A percentile compares a stretch with the other conserved stretches of the same genome.
Evolutionary conservation across 2,797 vertebrate genomes (phyloP).

Genomic region (Echeneis naucrates): DNA sequence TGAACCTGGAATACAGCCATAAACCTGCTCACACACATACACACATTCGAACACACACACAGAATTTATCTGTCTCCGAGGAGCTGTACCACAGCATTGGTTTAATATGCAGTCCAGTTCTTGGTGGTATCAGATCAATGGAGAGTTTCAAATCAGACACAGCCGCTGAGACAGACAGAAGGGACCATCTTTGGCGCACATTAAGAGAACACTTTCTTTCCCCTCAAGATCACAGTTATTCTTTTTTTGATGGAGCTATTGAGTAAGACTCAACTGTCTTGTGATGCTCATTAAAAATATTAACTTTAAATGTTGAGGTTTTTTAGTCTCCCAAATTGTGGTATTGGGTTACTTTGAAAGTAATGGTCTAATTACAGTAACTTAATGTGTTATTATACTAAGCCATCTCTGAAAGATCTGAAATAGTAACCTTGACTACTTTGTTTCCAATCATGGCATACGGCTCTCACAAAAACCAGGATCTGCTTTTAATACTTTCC

Average conservation of each 20-base stretch:
- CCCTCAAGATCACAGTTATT: slow-evolving; percentile 75
- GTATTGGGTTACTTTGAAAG: slow-evolving; percentile 71
- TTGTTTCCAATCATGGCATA: slow-evolving; percentile 31
- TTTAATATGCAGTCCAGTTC: slow-evolving; percentile 78
- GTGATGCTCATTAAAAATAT: slow-evolving; percentile 80
- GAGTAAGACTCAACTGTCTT: slow-evolving; percentile 73
- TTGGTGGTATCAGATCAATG: slow-evolving; percentile 80
- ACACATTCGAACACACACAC: slow-evolving; percentile 38
- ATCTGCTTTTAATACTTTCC: slow-evolving; percentile 38
- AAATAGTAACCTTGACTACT: slow-evolving; percentile 49
- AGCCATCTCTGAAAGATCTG: slow-evolving; percentile 52
- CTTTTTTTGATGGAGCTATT: slow-evolving; percentile 70
- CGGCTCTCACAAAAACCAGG: slow-evolving; percentile 22
- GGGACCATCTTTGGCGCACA: slow-evolving; percentile 75
- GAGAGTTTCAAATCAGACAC: slow-evolving; percentile 79
- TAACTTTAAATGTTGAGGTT: slow-evolving; percentile 63
- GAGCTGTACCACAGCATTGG: slow-evolving; percentile 58
- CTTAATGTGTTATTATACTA: slow-evolving; percentile 64
- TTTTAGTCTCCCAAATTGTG: slow-evolving; percentile 53
- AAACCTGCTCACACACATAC: slow-evolving; percentile 23
- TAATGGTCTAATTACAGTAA: slow-evolving; percentile 72
- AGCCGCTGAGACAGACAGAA: slow-evolving; percentile 73
- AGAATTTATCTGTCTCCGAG: slow-evolving; percentile 43
- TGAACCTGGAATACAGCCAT: slow-evolving; percentile 63
- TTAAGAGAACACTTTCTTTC: slow-evolving; percentile 73